Percentiles rank a stretch among this genome's conserved stretches.
These are phyloP conservation scores for Chaunax sp. DNA, from an alignment of 2,797 vertebrate species.

Conservation along the genomic window DNA sequence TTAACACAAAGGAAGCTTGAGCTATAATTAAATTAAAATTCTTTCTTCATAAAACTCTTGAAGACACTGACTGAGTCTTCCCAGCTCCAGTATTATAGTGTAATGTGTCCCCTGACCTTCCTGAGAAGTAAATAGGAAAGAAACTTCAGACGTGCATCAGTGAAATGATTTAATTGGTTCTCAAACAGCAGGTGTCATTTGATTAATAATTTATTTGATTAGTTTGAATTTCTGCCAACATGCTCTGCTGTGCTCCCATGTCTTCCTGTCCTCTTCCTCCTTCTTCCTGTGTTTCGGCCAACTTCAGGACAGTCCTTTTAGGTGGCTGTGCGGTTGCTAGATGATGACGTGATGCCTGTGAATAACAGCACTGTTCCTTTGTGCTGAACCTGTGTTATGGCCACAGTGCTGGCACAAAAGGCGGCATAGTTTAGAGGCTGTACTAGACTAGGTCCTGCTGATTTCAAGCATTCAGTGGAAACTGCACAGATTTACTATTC, in stretches of 20 bases:
- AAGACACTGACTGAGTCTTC: neutral
- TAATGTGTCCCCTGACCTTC: constrained; percentile 4
- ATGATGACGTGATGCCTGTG: constrained; percentile 61
- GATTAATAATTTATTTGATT: neutral
- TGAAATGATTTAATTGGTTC: constrained; percentile 10
- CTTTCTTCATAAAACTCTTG: neutral
- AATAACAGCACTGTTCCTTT: constrained; percentile 75
- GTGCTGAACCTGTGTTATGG: constrained; percentile 63
- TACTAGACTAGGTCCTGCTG: constrained; percentile 26
- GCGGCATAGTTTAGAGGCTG: constrained; percentile 63
- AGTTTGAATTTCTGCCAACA: neutral
- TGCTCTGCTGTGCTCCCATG: constrained; percentile 3
- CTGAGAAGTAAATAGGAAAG: neutral
- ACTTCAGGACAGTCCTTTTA: constrained; percentile 60
- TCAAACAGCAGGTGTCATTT: constrained; percentile 21
- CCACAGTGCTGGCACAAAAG: constrained; percentile 66
- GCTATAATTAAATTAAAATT: neutral
- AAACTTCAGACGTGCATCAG: neutral
- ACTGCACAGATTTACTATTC: constrained; percentile 39
- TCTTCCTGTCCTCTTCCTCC: neutral
- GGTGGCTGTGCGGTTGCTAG: constrained; percentile 71
- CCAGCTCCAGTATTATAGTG: neutral
- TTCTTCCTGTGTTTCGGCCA: constrained; percentile 28
- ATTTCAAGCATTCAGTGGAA: constrained; percentile 43
- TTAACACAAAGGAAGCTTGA: neutral